phyloP scores from a whole-genome alignment of 2,797 vertebrate species.

The Perodicticus potto region DNA sequence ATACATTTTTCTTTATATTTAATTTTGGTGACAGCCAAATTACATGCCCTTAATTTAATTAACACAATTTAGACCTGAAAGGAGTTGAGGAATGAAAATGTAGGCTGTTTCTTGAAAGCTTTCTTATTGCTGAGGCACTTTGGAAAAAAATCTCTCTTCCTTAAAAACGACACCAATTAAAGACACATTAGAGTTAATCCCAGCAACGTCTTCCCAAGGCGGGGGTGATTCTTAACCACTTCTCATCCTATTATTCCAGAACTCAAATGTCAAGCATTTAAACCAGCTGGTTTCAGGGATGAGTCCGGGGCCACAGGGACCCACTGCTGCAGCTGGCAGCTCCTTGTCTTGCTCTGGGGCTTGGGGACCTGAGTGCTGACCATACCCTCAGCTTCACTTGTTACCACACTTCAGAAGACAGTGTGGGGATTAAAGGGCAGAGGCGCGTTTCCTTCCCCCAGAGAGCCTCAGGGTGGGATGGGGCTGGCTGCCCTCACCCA shows the following conservation, averaged over 20 bases:
- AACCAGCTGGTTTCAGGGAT: neutral
- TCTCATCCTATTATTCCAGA: neutral
- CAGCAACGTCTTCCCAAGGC: fast-evolving
- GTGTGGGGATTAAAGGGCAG: neutral
- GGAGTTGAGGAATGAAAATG: conserved; percentile 63
- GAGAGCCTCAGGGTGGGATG: neutral
- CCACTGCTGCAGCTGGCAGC: neutral
- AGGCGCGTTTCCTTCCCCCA: fast-evolving
- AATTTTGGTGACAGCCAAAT: conserved; percentile 81
- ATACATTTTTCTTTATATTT: conserved; percentile 82
- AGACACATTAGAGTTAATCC: conserved; percentile 53
- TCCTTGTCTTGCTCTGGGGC: fast-evolving
- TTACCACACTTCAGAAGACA: too few species aligned
- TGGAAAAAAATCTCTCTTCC: conserved; percentile 56
- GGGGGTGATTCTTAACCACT: neutral
- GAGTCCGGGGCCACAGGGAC: neutral
- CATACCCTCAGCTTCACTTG: too few species aligned
- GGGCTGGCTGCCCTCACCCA: too few species aligned
- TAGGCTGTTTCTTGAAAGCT: conserved; percentile 72
- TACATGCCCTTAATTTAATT: conserved; percentile 81
- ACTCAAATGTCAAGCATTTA: neutral
- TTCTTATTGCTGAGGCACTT: conserved; percentile 66
- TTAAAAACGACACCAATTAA: conserved; percentile 57
- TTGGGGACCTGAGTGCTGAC: neutral
- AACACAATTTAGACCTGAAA: conserved; percentile 80